Percentiles rank a stretch among this genome's conserved stretches.
Evolutionary conservation across 2,113 vertebrate genomes (phyloP).

Genomic region (Tonatia bakeri): DNA sequence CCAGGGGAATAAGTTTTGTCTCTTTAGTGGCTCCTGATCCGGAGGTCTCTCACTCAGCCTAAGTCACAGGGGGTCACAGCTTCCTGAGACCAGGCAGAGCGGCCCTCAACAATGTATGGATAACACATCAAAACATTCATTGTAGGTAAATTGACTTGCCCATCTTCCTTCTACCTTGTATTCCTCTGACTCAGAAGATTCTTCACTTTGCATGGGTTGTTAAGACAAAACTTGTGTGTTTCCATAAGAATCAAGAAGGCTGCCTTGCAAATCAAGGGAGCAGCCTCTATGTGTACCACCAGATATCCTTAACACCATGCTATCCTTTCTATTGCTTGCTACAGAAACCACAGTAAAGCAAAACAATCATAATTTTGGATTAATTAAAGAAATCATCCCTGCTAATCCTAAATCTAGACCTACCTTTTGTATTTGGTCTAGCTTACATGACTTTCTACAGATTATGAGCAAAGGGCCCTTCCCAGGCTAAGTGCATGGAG

Average conservation of each 20-base stretch:
- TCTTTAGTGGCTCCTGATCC: too few relatives aligned
- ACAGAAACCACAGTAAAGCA: not conserved
- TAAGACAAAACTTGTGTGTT: not conserved
- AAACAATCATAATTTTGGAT: not conserved
- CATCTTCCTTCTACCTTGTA: not conserved
- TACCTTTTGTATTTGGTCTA: not conserved
- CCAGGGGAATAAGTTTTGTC: too few relatives aligned
- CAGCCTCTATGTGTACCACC: fast-evolving
- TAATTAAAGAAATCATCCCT: not conserved
- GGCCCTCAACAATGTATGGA: too few relatives aligned
- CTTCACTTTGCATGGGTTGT: not conserved
- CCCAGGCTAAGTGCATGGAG: not conserved
- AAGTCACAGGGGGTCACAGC: too few relatives aligned
- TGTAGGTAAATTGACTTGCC: not conserved
- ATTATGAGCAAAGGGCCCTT: not conserved
- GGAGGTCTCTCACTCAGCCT: too few relatives aligned
- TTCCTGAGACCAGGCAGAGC: too few relatives aligned
- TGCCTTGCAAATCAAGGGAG: not conserved
- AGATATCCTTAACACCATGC: not conserved
- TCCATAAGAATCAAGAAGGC: not conserved
- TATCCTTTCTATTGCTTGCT: not conserved
- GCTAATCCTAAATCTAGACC: not conserved
- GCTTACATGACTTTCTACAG: not conserved
- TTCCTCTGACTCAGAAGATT: not conserved
- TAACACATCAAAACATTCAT: not conserved